phyloP scores from a whole-genome alignment of 1,140 invertebrate species.

The Antheraea mylitta region DNA sequence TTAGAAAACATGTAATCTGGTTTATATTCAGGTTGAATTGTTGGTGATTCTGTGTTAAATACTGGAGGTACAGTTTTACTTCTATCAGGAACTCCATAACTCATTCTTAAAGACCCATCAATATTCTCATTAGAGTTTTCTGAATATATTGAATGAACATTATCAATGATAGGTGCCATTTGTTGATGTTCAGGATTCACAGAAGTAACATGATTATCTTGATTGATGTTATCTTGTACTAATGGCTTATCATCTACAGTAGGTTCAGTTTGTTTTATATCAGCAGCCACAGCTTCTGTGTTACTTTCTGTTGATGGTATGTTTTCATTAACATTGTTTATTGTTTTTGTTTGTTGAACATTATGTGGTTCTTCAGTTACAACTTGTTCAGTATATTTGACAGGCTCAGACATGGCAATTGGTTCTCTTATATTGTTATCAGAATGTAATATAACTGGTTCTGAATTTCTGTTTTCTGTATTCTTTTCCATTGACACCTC shows the following conservation, averaged over 20 bases:
- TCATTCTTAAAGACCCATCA: slow-evolving; percentile 8
- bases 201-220: background rate
- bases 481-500: background rate
- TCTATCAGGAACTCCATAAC: slow-evolving; percentile 4
- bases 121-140: background rate
- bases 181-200: background rate
- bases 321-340: background rate
- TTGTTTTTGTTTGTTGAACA: background rate
- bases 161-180: background rate
- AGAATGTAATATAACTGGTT: background rate
- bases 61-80: slow-evolving; percentile 11
- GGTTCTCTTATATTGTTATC: background rate
- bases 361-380: background rate
- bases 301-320: slow-evolving; percentile 1
- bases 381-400: background rate
- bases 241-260: too few species aligned
- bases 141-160: background rate
- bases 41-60: slow-evolving; percentile 5
- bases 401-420: background rate
- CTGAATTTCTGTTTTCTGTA: background rate
- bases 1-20: background rate
- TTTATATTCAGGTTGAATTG: background rate
- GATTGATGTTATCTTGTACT: background rate
- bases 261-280: background rate
- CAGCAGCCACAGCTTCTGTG: background rate